phyloP scores from a whole-genome alignment of 2,888 invertebrate species.

The Eristalis tenax region DNA sequence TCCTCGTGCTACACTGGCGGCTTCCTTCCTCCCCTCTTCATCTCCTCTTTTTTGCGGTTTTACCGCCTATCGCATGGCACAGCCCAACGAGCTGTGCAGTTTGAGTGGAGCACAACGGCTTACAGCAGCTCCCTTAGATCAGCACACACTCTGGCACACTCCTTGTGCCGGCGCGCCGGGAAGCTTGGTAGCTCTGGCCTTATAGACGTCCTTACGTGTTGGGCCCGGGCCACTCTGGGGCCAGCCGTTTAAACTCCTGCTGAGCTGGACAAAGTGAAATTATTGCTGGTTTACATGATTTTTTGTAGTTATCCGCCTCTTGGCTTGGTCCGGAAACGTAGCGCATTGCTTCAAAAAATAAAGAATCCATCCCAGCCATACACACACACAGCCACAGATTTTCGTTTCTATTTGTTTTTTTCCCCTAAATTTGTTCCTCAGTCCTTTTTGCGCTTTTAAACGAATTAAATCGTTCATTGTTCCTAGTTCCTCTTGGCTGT shows the following conservation, averaged over 20 bases:
- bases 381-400: neutral
- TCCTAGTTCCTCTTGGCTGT: constrained; percentile 13
- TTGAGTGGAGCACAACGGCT: neutral
- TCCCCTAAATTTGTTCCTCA: neutral
- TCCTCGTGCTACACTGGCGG: constrained; percentile 23
- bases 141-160: neutral
- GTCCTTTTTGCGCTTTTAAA: constrained; percentile 45
- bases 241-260: constrained; percentile 63
- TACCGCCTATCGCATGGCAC: constrained; percentile 42
- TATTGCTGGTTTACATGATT: constrained; percentile 72
- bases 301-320: constrained; percentile 61
- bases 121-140: neutral
- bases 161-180: constrained; percentile 13
- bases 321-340: constrained; percentile 62
- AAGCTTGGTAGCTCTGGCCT: constrained; percentile 46
- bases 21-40: constrained; percentile 41
- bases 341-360: constrained; percentile 62
- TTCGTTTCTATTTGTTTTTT: constrained; percentile 14
- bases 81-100: constrained; percentile 35
- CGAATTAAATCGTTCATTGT: constrained; percentile 69
- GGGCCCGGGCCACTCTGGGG: constrained; percentile 3
- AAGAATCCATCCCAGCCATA: neutral
- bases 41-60: constrained; percentile 20
- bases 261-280: constrained; percentile 71
- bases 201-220: constrained; percentile 35